A percentile compares a stretch with the other conserved stretches of the same genome.
phyloP scores from a whole-genome alignment of 2,113 vertebrate genomes.

The Aldabrachelys gigantea region DNA sequence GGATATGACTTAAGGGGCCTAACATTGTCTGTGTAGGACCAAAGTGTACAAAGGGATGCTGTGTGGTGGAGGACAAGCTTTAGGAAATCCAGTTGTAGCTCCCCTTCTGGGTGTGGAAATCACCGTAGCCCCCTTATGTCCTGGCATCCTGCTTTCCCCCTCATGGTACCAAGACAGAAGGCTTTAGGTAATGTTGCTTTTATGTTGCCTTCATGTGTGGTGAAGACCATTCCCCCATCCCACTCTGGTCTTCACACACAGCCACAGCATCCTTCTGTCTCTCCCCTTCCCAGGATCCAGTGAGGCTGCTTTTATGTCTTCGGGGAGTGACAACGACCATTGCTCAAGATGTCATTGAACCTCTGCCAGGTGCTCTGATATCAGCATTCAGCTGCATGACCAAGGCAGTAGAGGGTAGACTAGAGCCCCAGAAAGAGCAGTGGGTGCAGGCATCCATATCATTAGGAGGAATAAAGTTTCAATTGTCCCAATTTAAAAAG shows the following conservation, averaged over 20 bases:
- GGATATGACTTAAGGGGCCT: not conserved
- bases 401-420: not conserved
- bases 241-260: not conserved
- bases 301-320: not conserved
- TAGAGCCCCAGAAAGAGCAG: not conserved
- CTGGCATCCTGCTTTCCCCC: not conserved
- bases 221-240: fast-evolving
- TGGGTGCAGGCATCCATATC: not conserved
- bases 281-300: not conserved
- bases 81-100: not conserved
- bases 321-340: not conserved
- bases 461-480: not conserved
- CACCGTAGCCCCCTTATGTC: not conserved
- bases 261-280: not conserved
- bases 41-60: not conserved
- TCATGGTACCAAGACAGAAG: not conserved
- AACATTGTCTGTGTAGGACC: not conserved
- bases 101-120: not conserved
- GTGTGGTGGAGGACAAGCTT: not conserved
- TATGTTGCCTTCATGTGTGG: not conserved
- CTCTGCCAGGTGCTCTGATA: not conserved
- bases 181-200: not conserved
- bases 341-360: not conserved
- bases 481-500: not conserved
- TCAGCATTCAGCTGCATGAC: not conserved